These are phyloP conservation scores for Adelphocoris suturalis DNA, from an alignment of 2,888 invertebrate species.

Conservation along the genomic window DNA sequence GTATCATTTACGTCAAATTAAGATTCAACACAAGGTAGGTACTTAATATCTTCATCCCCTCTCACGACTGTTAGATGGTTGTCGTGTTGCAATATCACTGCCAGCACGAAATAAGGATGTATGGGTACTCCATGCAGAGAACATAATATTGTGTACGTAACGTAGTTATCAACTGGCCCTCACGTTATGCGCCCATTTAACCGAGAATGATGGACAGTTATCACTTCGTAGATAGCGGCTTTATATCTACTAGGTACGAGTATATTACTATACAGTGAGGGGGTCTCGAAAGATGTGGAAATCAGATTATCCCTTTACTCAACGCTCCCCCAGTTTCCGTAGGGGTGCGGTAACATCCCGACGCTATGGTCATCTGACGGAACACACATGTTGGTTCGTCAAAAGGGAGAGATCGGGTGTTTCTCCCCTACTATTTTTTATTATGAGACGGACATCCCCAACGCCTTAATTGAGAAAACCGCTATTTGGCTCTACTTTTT, in stretches of 20 bases:
- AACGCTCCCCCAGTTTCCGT: slow-evolving; percentile 10
- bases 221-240: neutral
- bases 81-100: too few species aligned
- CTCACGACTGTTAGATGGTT: too few species aligned
- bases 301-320: neutral
- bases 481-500: neutral
- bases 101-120: too few species aligned
- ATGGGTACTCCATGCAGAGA: too few species aligned
- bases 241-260: neutral
- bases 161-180: too few species aligned
- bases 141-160: too few species aligned
- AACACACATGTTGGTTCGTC: slow-evolving; percentile 20
- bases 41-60: too few species aligned
- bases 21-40: too few species aligned
- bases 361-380: neutral
- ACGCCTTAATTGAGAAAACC: slow-evolving; percentile 4
- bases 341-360: slow-evolving; percentile 25
- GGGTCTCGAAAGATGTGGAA: neutral
- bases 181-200: too few species aligned
- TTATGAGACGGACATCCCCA: neutral
- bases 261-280: neutral
- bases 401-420: slow-evolving; percentile 5
- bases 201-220: neutral
- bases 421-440: neutral
- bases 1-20: too few species aligned